phyloP scores from a whole-genome alignment of 1,140 invertebrate species.

The Zaprionus africanus region DNA sequence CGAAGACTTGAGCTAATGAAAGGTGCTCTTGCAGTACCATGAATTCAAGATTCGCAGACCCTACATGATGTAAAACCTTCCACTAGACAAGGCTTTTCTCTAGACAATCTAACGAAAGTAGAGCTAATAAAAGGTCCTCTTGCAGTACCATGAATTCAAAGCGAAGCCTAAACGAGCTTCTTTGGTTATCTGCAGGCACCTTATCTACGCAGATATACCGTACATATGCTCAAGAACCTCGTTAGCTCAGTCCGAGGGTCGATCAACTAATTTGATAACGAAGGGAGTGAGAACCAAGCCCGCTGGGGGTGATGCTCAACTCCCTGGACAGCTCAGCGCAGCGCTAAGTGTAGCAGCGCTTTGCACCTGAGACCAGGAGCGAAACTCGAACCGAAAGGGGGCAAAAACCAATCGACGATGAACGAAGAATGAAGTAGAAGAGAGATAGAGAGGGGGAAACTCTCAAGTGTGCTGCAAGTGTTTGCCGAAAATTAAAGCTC shows the following conservation, averaged over 20 bases:
- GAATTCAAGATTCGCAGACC: background rate
- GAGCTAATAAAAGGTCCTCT: background rate
- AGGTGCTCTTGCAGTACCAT: too few relatives aligned
- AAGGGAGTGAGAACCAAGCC: background rate
- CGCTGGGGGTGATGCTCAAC: slow-evolving; percentile 18
- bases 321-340: slow-evolving; percentile 17
- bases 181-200: background rate
- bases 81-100: background rate
- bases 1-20: too few relatives aligned
- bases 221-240: background rate
- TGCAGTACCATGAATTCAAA: background rate
- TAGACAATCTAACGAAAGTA: background rate
- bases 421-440: background rate
- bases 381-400: slow-evolving; percentile 14
- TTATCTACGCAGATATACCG: background rate
- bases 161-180: background rate
- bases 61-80: background rate
- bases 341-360: slow-evolving; percentile 27
- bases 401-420: slow-evolving; percentile 17
- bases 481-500: slow-evolving; percentile 71
- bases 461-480: slow-evolving; percentile 39
- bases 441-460: slow-evolving; percentile 6
- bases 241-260: background rate
- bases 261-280: slow-evolving; percentile 2
- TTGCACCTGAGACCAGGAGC: slow-evolving; percentile 58